Conservation (phyloP, 2,888 invertebrate species). For the Ischnus inquisitorius region DNA sequence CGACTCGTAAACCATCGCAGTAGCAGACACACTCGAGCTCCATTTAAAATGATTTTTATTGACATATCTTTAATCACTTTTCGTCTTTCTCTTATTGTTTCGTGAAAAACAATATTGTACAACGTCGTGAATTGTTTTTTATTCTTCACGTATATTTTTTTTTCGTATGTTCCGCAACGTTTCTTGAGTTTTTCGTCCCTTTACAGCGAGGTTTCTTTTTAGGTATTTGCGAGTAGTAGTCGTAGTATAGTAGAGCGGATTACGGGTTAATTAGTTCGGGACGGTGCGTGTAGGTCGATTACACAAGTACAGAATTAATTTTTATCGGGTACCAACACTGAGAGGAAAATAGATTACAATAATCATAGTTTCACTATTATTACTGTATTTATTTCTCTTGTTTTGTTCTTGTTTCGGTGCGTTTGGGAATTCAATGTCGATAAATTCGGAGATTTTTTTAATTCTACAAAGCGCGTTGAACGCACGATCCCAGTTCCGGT, state of each 20-base stretch:
- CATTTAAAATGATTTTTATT: conserved; percentile 78
- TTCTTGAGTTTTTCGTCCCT: conserved; percentile 17
- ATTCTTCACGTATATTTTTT: conserved; percentile 30
- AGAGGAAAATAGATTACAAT: conserved; percentile 47
- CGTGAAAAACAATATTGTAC: conserved; percentile 76
- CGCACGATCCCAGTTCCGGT: neutral
- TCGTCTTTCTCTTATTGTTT: conserved; percentile 78
- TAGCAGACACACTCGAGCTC: conserved; percentile 13
- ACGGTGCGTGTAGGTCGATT: conserved; percentile 45
- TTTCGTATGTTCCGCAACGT: conserved; percentile 18
- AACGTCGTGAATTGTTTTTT: conserved; percentile 53
- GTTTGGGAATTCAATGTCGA: conserved; percentile 36
- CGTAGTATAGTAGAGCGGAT: conserved; percentile 30
- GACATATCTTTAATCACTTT: conserved; percentile 78
- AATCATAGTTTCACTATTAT: conserved; percentile 28
- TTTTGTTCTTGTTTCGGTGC: conserved; percentile 19
- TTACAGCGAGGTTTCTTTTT: conserved; percentile 36
- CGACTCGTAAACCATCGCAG: neutral
- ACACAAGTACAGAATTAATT: conserved; percentile 37
- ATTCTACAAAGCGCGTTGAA: conserved; percentile 11
- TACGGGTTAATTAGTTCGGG: conserved; percentile 31
- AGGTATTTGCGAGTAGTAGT: conserved; percentile 8
- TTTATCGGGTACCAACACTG: conserved; percentile 48
- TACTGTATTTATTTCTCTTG: conserved; percentile 14
- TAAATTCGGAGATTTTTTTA: conserved; percentile 49